Evolutionary conservation across 1,140 invertebrate species (phyloP), one percentile per base, ranked within the genome.

Genomic region (Sminthurinus signatus): DNA sequence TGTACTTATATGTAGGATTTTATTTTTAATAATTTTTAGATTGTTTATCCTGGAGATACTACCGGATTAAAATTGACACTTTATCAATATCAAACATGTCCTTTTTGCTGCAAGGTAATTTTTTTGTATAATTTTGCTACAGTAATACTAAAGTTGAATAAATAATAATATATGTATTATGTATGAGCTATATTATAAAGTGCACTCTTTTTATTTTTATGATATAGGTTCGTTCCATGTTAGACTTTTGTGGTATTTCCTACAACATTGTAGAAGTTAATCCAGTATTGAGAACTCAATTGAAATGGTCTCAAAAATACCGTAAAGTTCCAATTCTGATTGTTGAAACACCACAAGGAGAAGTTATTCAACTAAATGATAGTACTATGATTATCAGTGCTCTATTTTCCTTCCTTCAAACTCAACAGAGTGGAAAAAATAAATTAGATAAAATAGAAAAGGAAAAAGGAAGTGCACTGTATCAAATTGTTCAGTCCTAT

Each of bases 261-360:
- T 99, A 99, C 78, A 87, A 98, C 74, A 82, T 99, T 17, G 87
- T 99, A 17, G 96, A 99, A 82, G 96, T 99, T 0, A 91, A 97
- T 80, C 91, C 93, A 31, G 91, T 72, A 3, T 80, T 94, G 0
- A 81, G 91, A 36, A 86, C 87, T 71, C 88, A 97, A 75, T 87
- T 97, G 32, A 91, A 89, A 75, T 98, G 96, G 91, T 93, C 93
- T 0, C 75, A 83, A 58, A 69, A 65, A 1, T 96, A 98, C 72
- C 93, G 88, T 74, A 99, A 99, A 83, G 94, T 98, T 36, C 96
- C 96, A 0, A 93, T 96, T 74, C 74, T 97, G n/a, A 76, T 96
- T 36, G 83, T 86, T 8, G 82, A 92, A 76, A 83, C 85, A 25
- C 78, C 83, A 60, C 80, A 82, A 67, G 86, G 86, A 28, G 54